Evolutionary conservation across 2,888 invertebrate species (phyloP).

Genomic region (Amphimallon solstitiale): DNA sequence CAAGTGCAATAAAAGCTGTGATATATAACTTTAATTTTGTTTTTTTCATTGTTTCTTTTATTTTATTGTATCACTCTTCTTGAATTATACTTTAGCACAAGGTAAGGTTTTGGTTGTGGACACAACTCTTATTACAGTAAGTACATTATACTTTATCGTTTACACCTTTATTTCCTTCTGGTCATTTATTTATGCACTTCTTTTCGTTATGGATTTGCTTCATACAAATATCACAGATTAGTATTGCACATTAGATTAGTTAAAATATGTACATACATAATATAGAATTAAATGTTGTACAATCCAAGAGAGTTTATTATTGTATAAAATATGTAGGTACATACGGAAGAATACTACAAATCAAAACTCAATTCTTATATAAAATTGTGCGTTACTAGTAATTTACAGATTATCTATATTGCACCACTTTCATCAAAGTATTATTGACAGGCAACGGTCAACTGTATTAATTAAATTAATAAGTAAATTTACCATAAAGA

Average conservation of each 20-base stretch:
- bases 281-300: slow-evolving; percentile 5
- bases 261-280: slow-evolving; percentile 22
- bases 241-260: slow-evolving; percentile 53
- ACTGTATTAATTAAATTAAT: too few relatives aligned
- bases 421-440: too few relatives aligned
- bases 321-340: too few relatives aligned
- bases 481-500: too few relatives aligned
- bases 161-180: slow-evolving; percentile 26
- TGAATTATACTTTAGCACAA: slow-evolving; percentile 35
- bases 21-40: slow-evolving; percentile 50
- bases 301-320: neutral
- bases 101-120: slow-evolving; percentile 42
- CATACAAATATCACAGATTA: slow-evolving; percentile 53
- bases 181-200: slow-evolving; percentile 26
- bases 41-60: slow-evolving; percentile 38
- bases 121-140: slow-evolving; percentile 38
- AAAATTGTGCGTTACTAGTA: too few relatives aligned
- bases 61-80: slow-evolving; percentile 36
- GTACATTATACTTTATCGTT: slow-evolving; percentile 26
- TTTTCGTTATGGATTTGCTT: slow-evolving; percentile 36
- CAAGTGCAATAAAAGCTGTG: slow-evolving; percentile 59
- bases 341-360: too few relatives aligned
- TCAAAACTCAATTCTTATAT: too few relatives aligned
- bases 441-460: too few relatives aligned
- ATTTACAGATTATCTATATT: too few relatives aligned